Evolutionary conservation across 2,113 vertebrate genomes (phyloP).

Genomic region (Cnemophilus loriae): DNA sequence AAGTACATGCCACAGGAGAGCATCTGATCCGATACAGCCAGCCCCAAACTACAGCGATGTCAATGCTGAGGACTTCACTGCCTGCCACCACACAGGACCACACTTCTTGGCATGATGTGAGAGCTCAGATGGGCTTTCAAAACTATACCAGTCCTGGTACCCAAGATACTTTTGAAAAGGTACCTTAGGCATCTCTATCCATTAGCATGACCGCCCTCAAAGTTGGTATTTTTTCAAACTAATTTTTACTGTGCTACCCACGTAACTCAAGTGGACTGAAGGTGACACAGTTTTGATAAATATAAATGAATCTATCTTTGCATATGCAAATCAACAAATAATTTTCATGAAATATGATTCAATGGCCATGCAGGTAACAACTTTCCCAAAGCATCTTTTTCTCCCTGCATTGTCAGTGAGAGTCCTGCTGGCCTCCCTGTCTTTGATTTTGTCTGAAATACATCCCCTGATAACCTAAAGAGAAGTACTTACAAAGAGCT

Average conservation of each 20-base stretch:
- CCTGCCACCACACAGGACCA: not conserved
- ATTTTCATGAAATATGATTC: not conserved
- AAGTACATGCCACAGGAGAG: slow-evolving; percentile 4
- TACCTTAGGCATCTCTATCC: not conserved
- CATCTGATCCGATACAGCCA: not conserved
- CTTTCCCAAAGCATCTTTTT: not conserved
- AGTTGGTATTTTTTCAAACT: not conserved
- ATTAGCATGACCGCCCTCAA: not conserved
- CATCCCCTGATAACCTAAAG: slow-evolving; percentile 5
- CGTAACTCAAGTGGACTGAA: not conserved
- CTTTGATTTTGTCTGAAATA: not conserved
- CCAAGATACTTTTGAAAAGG: not conserved
- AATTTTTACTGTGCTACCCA: not conserved
- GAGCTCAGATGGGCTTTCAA: not conserved
- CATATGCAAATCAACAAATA: not conserved
- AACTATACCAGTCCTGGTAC: not conserved
- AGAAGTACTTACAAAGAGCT: not conserved
- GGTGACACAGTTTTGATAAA: not conserved
- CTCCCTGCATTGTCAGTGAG: not conserved
- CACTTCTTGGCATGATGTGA: not conserved
- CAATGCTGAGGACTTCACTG: not conserved
- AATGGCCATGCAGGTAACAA: not conserved
- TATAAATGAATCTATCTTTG: not conserved
- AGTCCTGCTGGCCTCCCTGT: not conserved
- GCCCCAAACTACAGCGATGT: not conserved